Evolutionary conservation across 2,797 vertebrate species (phyloP).

Genomic region (Ataeniobius toweri): DNA sequence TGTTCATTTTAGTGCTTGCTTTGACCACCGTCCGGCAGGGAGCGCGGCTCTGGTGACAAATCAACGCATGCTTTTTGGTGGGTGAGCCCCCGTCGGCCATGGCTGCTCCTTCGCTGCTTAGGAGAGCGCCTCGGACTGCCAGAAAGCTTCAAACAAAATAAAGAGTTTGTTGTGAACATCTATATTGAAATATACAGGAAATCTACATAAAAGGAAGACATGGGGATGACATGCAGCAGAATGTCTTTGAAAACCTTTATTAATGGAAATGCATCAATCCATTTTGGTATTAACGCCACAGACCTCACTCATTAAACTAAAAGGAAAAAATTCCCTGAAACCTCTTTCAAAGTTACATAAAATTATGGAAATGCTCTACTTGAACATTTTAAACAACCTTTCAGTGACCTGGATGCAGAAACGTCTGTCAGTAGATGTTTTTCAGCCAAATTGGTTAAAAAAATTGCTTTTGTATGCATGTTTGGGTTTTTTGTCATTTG

Average conservation of each 20-base stretch:
- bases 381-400: not conserved
- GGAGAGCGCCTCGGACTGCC: slow-evolving; percentile 73
- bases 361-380: not conserved
- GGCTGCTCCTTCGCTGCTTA: slow-evolving; percentile 67
- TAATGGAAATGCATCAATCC: no score
- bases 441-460: no score
- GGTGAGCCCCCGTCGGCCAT: slow-evolving; percentile 62
- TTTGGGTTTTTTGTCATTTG: no score
- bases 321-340: not conserved
- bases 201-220: no score
- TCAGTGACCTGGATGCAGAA: not conserved
- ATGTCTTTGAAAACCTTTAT: not conserved
- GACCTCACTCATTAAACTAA: not conserved
- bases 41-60: slow-evolving; percentile 77
- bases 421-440: not conserved
- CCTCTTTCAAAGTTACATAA: not conserved
- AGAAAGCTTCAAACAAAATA: slow-evolving; percentile 56
- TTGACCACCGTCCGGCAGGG: slow-evolving; percentile 25
- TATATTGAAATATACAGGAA: not conserved
- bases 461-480: no score
- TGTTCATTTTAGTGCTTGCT: slow-evolving; percentile 31
- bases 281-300: not conserved
- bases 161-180: not conserved
- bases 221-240: not conserved
- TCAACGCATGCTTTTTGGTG: slow-evolving; percentile 78